phyloP scores from a whole-genome alignment of 2,888 invertebrate species.

The Listrodromus nycthemerus region DNA sequence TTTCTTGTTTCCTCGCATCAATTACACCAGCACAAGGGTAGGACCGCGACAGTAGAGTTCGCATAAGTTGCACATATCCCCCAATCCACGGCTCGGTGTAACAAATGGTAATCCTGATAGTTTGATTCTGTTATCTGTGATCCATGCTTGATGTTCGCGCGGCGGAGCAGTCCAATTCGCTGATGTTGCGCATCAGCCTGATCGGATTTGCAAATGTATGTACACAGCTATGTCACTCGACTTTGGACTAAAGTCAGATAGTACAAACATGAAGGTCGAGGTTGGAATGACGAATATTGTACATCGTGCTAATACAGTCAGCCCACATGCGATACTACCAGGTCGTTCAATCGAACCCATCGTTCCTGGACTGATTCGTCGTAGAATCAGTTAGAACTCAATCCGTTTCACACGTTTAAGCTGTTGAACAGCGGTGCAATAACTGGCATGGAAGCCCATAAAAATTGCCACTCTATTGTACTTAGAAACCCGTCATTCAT shows the following conservation, averaged over 20 bases:
- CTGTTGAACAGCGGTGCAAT: too few relatives aligned
- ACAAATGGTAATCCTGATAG: not conserved
- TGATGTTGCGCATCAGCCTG: not conserved
- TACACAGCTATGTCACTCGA: not conserved
- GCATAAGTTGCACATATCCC: not conserved
- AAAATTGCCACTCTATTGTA: too few relatives aligned
- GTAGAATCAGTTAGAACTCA: too few relatives aligned
- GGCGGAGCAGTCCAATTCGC: not conserved
- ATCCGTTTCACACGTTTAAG: too few relatives aligned
- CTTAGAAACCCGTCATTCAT: too few relatives aligned
- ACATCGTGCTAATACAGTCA: too few relatives aligned
- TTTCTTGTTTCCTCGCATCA: conserved; percentile 17
- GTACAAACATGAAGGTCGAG: too few relatives aligned
- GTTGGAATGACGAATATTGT: too few relatives aligned
- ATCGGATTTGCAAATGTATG: not conserved
- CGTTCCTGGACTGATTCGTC: not conserved
- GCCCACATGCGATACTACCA: not conserved
- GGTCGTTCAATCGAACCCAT: not conserved
- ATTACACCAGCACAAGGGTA: not conserved
- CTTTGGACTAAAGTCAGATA: too few relatives aligned
- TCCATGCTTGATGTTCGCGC: not conserved
- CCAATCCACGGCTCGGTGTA: not conserved
- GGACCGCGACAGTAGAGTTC: not conserved
- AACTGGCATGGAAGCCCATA: too few relatives aligned
- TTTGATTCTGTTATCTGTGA: not conserved